Evolutionary conservation across 35 echinoderm and acorn worm genomes (phyloP).

Genomic region (Diadema setosum): DNA sequence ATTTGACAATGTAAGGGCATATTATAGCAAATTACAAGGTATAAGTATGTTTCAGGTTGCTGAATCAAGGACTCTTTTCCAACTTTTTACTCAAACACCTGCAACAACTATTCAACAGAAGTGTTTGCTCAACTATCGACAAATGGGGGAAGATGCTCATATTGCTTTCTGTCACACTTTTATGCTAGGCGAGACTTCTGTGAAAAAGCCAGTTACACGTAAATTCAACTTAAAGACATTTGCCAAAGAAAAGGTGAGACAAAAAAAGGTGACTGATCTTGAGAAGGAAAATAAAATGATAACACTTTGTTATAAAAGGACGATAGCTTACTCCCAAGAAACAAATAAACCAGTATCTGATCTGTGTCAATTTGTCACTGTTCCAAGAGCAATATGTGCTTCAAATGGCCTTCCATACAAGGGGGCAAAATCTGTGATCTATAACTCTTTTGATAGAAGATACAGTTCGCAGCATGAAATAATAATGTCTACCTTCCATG

Average conservation of each 20-base stretch:
- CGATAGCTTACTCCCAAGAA: background rate
- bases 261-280: constrained; percentile 4
- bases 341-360: constrained; percentile 11
- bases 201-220: background rate
- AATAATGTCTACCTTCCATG: background rate
- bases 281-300: constrained; percentile 3
- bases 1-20: background rate
- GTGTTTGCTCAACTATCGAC: background rate
- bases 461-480: constrained; percentile 17
- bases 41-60: background rate
- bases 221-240: constrained; percentile 3
- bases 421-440: constrained; percentile 3
- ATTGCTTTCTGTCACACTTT: background rate
- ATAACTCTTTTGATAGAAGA: constrained; percentile 14
- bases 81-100: background rate
- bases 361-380: background rate
- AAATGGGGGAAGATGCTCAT: constrained; percentile 1
- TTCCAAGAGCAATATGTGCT: background rate
- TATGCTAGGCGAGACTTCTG: constrained; percentile 9
- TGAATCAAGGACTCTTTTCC: background rate
- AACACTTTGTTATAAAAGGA: background rate
- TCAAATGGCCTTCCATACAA: background rate
- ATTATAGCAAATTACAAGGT: background rate
- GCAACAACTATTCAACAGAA: constrained; percentile 13
- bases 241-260: constrained; percentile 11